These are phyloP conservation scores for Hemiprocne comata DNA, from an alignment of 2,113 vertebrate species.

Conservation along the genomic window DNA sequence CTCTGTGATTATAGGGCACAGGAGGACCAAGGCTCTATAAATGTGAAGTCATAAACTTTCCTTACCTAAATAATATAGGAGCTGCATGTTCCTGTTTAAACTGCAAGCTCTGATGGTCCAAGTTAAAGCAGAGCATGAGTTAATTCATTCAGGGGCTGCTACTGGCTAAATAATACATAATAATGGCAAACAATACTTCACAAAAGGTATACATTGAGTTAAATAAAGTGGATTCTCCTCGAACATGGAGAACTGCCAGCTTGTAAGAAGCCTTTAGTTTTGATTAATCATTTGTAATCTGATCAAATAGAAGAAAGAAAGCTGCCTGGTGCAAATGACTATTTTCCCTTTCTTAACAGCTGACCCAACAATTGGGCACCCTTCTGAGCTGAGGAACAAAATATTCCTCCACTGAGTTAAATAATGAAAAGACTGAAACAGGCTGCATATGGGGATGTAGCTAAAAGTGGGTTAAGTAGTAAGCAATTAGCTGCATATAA, in stretches of 20 bases:
- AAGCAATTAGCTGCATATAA: slow-evolving; percentile 46
- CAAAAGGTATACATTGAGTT: neutral
- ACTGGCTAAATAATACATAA: neutral
- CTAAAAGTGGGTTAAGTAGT: slow-evolving; percentile 25
- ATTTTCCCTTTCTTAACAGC: neutral
- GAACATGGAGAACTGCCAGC: neutral
- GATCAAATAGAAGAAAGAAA: slow-evolving; percentile 36
- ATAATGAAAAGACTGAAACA: neutral
- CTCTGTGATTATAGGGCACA: neutral
- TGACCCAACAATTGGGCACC: slow-evolving; percentile 9
- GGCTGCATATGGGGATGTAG: neutral
- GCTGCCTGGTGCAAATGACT: neutral
- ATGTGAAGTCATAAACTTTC: neutral
- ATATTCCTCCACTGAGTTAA: slow-evolving; percentile 3
- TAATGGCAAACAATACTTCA: neutral
- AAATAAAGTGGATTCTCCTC: neutral
- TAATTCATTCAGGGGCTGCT: neutral
- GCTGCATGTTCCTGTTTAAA: neutral
- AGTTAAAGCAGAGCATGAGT: neutral
- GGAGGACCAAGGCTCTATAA: neutral
- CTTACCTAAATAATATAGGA: neutral
- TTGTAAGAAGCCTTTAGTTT: neutral
- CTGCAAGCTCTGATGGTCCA: neutral
- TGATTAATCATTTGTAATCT: slow-evolving; percentile 21
- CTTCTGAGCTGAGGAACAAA: neutral